These are phyloP conservation scores for Lepidochitona cinerea DNA, from an alignment of 2,888 invertebrate species.

Conservation along the genomic window DNA sequence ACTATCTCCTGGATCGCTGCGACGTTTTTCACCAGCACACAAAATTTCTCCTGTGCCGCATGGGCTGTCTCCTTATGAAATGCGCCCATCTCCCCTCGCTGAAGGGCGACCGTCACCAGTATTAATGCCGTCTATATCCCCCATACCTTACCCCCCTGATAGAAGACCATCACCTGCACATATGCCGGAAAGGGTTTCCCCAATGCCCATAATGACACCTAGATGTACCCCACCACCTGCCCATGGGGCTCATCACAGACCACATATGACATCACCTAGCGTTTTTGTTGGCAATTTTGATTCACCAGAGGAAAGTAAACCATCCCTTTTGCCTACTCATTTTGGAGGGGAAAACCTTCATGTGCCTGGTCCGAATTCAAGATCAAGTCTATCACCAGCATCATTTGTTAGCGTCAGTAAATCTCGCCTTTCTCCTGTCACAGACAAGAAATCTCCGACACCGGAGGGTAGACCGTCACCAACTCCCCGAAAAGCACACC, in stretches of 20 bases:
- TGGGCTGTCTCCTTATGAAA: background rate
- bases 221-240: background rate
- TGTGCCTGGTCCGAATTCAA: background rate
- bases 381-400: background rate
- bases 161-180: background rate
- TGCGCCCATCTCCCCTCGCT: background rate
- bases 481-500: background rate
- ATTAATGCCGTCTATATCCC: background rate
- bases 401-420: background rate
- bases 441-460: background rate
- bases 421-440: background rate
- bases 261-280: background rate
- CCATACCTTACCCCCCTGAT: background rate
- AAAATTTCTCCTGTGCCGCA: too few species aligned
- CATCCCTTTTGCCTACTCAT: background rate
- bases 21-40: background rate
- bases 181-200: background rate
- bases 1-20: background rate
- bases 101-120: background rate
- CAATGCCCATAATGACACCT: background rate
- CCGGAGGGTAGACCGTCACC: background rate
- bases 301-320: background rate
- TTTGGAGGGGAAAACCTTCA: background rate
- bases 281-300: background rate
- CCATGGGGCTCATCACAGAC: background rate